phyloP scores from a whole-genome alignment of 92 coral and sea anemone species.

The Porites divaricata region DNA sequence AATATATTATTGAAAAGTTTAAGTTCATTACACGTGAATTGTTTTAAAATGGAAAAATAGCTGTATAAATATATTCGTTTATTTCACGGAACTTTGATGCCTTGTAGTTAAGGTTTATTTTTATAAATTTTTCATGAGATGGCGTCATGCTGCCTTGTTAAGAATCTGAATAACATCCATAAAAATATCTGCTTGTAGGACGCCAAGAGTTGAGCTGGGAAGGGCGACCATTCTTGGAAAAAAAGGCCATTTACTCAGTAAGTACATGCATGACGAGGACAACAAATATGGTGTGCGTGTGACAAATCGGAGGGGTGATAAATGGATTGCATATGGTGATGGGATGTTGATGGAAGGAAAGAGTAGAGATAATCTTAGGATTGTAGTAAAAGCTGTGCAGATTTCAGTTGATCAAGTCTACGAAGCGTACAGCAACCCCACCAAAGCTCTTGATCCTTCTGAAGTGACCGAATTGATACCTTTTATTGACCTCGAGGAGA shows the following conservation, averaged over 20 bases:
- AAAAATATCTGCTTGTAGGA: slow-evolving; percentile 11
- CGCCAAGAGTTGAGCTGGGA: slow-evolving; percentile 70
- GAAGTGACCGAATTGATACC: slow-evolving; percentile 57
- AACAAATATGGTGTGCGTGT: slow-evolving; percentile 74
- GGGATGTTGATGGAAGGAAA: slow-evolving; percentile 47
- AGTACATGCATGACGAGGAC: slow-evolving; percentile 84
- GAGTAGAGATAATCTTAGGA: slow-evolving; percentile 25
- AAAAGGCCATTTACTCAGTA: slow-evolving; percentile 63
- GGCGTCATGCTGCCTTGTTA: background rate
- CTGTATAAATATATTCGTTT: too few species aligned
- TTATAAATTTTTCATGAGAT: background rate
- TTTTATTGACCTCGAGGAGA: slow-evolving; percentile 54
- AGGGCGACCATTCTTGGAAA: background rate
- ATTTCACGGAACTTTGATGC: too few species aligned
- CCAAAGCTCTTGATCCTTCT: background rate
- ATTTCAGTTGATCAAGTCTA: slow-evolving; percentile 61
- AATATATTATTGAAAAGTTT: too few species aligned
- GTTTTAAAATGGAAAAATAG: too few species aligned
- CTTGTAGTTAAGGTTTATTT: too few species aligned
- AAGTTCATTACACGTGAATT: too few species aligned
- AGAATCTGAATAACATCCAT: background rate
- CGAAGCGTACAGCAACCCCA: slow-evolving; percentile 44
- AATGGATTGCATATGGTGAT: slow-evolving; percentile 80
- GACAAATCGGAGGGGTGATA: slow-evolving; percentile 62
- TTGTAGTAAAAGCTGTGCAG: slow-evolving; percentile 53